Percentiles rank a stretch among this genome's conserved stretches.
phyloP scores from a whole-genome alignment of 2,888 invertebrate species.

The Catocala fraxini region DNA sequence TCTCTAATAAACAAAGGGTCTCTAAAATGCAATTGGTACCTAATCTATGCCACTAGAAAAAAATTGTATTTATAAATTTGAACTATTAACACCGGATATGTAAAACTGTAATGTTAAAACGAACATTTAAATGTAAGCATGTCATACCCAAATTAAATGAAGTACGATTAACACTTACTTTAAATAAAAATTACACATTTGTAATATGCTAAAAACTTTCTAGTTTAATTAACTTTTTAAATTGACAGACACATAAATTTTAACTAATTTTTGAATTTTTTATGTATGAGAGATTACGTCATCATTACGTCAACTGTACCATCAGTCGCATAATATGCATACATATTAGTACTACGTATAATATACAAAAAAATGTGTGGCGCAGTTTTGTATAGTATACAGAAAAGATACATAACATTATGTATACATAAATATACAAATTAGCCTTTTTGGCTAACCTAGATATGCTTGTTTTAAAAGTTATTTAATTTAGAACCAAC shows the following conservation, averaged over 20 bases:
- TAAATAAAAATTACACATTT: conserved; percentile 35
- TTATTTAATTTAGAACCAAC: neutral
- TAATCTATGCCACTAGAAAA: conserved; percentile 50
- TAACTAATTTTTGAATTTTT: conserved; percentile 33
- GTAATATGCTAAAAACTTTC: conserved; percentile 46
- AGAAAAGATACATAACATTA: conserved; percentile 1
- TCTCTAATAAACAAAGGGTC: conserved; percentile 20
- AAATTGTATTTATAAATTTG: conserved; percentile 55
- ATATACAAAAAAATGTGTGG: conserved; percentile 32
- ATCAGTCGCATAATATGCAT: conserved; percentile 48
- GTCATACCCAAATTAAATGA: neutral
- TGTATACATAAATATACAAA: neutral
- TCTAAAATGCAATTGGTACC: conserved; percentile 53
- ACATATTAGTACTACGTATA: conserved; percentile 42
- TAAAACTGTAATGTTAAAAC: conserved; percentile 31
- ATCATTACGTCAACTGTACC: conserved; percentile 43
- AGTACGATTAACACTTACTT: neutral
- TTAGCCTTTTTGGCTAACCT: neutral
- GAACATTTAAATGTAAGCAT: conserved; percentile 6
- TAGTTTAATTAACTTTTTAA: conserved; percentile 63
- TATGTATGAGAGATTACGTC: conserved; percentile 40
- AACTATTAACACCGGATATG: conserved; percentile 57
- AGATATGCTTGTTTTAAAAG: neutral
- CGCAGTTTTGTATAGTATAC: conserved; percentile 35
- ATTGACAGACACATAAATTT: conserved; percentile 64